Base-by-base conservation (phyloP, 2,888 invertebrate species). In the Xylota segnis region DNA sequence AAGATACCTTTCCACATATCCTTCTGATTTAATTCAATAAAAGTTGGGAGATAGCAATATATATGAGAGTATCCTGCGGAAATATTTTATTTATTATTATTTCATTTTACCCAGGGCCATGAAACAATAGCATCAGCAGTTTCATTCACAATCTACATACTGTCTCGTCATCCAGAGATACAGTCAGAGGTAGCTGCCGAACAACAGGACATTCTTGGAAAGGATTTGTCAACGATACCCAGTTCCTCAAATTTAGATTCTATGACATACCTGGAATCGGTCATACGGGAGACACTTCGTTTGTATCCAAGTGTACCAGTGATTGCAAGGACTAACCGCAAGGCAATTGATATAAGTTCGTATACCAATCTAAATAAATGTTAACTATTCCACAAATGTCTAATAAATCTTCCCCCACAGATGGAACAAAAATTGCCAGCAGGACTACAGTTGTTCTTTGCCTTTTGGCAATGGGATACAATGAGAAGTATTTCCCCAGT, bases 61-160 rank as follows among this genome's bases (percentile, higher is more conserved):
- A 2, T 23, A 23, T 23, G 2, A 23, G 23, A 23, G 23, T 23
- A 23, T 23, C 23, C 23, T 23, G 23, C 23, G 23, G 2, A 23
- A 23, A 23, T 23, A 23, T 23, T 23, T 52, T 12, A 23, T 5
- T 6, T 34, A n/a, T 14, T 23, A 18, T 23, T 7, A 37, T 74
- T 47, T 2, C 5, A 1, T 83, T 89, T n/a, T 18, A 37, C 82
- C 10, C 32, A 94, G 94, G 94, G 94, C 2, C 94, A 94, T 87
- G 94, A 94, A 88, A 94, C 94, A 0, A 93, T 94, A 0, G 93
- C 94, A 0, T 93, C 94, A 0, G 94, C 93, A 0, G 92, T 94
- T 37, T 92, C 92, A 4, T 94, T 93, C 89, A 90, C 93, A 0
- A 90, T 94, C 0, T 93, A 93, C 87, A 93, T 93, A 27, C 90